A percentile compares a stretch with the other conserved stretches of the same genome.
Conservation (phyloP, 1,140 invertebrate species). For the Pogonus chalceus region DNA sequence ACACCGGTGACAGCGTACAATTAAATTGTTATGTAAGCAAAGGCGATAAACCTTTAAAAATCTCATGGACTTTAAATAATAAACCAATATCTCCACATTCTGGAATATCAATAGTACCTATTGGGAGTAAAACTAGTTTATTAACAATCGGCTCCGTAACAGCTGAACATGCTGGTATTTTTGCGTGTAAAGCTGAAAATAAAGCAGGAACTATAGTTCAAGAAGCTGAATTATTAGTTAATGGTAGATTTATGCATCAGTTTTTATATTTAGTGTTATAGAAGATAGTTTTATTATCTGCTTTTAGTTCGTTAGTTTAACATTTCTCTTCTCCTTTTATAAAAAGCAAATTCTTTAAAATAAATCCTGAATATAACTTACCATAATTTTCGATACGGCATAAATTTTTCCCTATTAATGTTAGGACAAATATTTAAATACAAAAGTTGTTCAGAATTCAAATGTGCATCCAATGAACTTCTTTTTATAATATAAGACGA, state of each 20-base stretch:
- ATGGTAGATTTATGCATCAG: slow-evolving; percentile 52
- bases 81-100: slow-evolving; percentile 36
- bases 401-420: too few relatives aligned
- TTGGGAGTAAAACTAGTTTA: slow-evolving; percentile 54
- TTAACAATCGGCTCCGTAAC: slow-evolving; percentile 59
- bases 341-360: too few relatives aligned
- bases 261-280: too few relatives aligned
- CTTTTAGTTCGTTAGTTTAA: too few relatives aligned
- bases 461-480: too few relatives aligned
- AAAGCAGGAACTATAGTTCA: slow-evolving; percentile 53
- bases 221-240: slow-evolving; percentile 58
- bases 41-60: slow-evolving; percentile 40
- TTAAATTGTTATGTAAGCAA: slow-evolving; percentile 45
- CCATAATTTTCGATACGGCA: too few relatives aligned
- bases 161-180: slow-evolving; percentile 59
- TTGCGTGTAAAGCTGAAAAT: slow-evolving; percentile 47
- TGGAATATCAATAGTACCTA: slow-evolving; percentile 40
- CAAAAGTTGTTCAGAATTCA: too few relatives aligned
- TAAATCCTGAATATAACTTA: too few relatives aligned
- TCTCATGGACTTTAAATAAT: slow-evolving; percentile 34
- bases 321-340: too few relatives aligned
- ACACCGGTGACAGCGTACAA: slow-evolving; percentile 55
- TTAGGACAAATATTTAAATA: too few relatives aligned
- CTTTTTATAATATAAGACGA: too few relatives aligned
- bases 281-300: too few relatives aligned